These are phyloP conservation scores for Chaetodon trifascialis DNA, from an alignment of 2,113 vertebrate species.

Conservation along the genomic window DNA sequence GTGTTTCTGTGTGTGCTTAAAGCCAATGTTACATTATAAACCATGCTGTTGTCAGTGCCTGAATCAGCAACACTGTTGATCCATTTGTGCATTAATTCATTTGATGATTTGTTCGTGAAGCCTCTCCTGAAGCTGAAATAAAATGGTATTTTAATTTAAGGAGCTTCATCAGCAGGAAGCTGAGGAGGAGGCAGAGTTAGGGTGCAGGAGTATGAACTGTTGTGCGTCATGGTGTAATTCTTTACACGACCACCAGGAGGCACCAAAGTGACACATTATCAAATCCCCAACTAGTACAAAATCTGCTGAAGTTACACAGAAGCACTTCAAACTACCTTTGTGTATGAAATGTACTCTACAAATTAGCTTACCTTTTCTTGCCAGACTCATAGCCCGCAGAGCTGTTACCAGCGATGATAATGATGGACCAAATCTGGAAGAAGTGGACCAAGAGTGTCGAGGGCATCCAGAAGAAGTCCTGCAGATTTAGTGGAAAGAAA, in stretches of 20 bases:
- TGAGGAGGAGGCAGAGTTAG: background rate
- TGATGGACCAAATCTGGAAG: conserved; percentile 11
- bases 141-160: background rate
- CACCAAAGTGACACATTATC: background rate
- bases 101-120: background rate
- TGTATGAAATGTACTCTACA: background rate
- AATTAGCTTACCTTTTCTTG: background rate
- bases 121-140: background rate
- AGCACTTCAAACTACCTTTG: background rate
- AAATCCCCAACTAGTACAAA: background rate
- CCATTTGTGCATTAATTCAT: background rate
- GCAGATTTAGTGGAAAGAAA: background rate
- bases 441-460: conserved; percentile 67
- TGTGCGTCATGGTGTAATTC: background rate
- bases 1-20: background rate
- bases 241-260: background rate
- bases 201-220: background rate
- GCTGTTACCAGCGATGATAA: conserved; percentile 55
- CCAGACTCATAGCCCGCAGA: conserved; percentile 64
- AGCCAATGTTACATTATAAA: background rate
- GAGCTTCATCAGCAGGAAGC: background rate
- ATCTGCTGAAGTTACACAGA: background rate
- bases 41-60: background rate
- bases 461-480: conserved; percentile 61
- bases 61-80: background rate